These are phyloP conservation scores for Aelia acuminata DNA, from an alignment of 2,888 invertebrate species.

Conservation along the genomic window DNA sequence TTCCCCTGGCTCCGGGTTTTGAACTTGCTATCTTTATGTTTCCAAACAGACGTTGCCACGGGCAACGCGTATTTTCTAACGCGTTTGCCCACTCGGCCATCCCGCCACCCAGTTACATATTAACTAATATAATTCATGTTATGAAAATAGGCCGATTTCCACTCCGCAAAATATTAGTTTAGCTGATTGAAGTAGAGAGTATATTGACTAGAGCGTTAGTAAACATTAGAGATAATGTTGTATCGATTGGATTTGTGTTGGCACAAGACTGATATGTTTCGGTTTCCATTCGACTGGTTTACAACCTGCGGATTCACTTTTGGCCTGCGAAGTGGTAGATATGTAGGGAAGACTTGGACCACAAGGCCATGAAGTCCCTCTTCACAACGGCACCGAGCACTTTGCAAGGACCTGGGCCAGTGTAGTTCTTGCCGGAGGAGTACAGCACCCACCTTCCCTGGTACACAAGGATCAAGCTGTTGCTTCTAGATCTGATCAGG, in stretches of 20 bases:
- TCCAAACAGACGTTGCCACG: too few species aligned
- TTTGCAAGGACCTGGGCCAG: background rate
- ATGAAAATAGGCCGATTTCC: too few species aligned
- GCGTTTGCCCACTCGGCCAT: too few species aligned
- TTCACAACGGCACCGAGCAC: background rate
- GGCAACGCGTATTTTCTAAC: too few species aligned
- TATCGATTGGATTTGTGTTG: background rate
- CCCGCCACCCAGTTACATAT: too few species aligned
- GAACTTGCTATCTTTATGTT: too few species aligned
- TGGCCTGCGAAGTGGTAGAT: background rate
- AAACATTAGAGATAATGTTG: background rate
- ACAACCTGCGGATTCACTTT: background rate
- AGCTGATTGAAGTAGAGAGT: background rate
- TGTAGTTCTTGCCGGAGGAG: background rate
- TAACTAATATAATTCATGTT: too few species aligned
- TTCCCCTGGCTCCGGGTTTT: too few species aligned
- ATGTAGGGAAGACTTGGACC: background rate
- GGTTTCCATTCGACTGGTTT: background rate
- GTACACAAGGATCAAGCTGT: background rate
- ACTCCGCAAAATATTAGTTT: background rate
- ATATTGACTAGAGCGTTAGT: constrained; percentile 11
- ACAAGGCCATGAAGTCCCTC: background rate
- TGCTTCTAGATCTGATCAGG: background rate
- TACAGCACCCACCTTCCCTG: background rate
- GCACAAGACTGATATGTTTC: background rate